These are phyloP conservation scores for Eubasilissa splendida DNA, from an alignment of 2,888 invertebrate genomes.

Conservation along the genomic window DNA sequence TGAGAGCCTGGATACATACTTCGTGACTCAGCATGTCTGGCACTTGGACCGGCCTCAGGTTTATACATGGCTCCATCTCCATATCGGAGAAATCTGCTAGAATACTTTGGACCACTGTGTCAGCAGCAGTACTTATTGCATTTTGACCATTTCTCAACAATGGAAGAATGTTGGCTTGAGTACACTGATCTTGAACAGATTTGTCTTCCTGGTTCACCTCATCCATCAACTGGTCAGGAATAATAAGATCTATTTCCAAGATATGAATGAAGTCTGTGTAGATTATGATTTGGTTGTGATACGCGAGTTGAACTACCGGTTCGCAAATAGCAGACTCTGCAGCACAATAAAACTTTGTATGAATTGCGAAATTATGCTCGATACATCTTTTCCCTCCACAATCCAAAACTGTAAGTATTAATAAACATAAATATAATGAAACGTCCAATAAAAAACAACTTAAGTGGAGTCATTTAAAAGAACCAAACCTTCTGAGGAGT, in stretches of 20 bases:
- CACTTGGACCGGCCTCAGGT: slow-evolving; percentile 67
- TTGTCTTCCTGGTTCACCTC: slow-evolving; percentile 62
- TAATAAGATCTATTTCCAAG: slow-evolving; percentile 75
- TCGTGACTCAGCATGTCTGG: slow-evolving; percentile 71
- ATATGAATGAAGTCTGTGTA: slow-evolving; percentile 91
- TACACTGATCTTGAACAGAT: slow-evolving; percentile 36
- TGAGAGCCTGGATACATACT: slow-evolving; percentile 69
- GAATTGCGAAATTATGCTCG: slow-evolving; percentile 92
- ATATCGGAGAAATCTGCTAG: slow-evolving; percentile 77
- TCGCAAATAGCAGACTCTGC: slow-evolving; percentile 86
- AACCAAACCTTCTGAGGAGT: slow-evolving; percentile 66
- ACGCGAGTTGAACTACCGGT: slow-evolving; percentile 79
- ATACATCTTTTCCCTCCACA: slow-evolving; percentile 83
- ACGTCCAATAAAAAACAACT: background rate
- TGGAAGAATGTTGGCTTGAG: slow-evolving; percentile 21
- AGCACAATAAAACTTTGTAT: slow-evolving; percentile 93
- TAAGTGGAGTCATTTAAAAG: background rate
- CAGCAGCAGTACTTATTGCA: slow-evolving; percentile 61
- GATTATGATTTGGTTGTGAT: slow-evolving; percentile 83
- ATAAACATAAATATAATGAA: background rate
- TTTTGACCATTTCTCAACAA: slow-evolving; percentile 11
- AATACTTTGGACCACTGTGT: slow-evolving; percentile 75
- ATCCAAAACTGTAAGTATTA: slow-evolving; percentile 65
- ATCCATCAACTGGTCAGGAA: slow-evolving; percentile 65
- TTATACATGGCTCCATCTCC: slow-evolving; percentile 72